Evolutionary conservation across 2,888 invertebrate species (phyloP), one percentile per base, ranked within the genome.

Genomic region (Pedicia rivosa): DNA sequence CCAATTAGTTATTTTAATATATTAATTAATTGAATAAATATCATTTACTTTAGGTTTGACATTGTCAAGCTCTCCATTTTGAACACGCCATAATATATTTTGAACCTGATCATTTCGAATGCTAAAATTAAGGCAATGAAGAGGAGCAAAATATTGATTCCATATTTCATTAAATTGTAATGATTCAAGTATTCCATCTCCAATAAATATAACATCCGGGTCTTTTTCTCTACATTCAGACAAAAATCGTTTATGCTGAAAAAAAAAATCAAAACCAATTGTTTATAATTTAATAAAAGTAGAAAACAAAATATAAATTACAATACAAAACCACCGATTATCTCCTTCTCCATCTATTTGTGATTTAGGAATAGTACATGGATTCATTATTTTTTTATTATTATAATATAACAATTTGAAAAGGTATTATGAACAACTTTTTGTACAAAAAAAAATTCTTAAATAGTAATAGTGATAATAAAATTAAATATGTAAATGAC

Each of bases 171-270:
- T 80, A 49, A 82, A 79, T 52, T 79, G 77, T 48, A 91, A 62
- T 33, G 82, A 76, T 61, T 82, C 79, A 41, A 91, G 65, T 46
- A 90, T 73, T 31, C 87, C 87, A 62, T 91, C 92, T 2, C 91
- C 92, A 44, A 91, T 72, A 50, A 91, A 86, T 47, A 91, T 73
- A 20, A 91, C 87, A 57, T 92, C 91, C 10, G 87, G 88, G 62
- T 92, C 91, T 62, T 82, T 81, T 50, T 84, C 88, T 55, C 81
- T 77, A 6, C 83, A 80, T 57, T 90, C 84, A 9, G 73, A 71
- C 39, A 88, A 66, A 61, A 87, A 90, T 48, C 84, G 69, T 50
- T 83, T 78, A 57, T 91, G 91, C 86, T 86, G 63, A 42, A 51
- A 45, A 43, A 42, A 40, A 36, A 45, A 56, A 53, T 41, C 55